Evolutionary conservation across 2,888 invertebrate genomes (phyloP).

Genomic region (Deilephila porcellus): DNA sequence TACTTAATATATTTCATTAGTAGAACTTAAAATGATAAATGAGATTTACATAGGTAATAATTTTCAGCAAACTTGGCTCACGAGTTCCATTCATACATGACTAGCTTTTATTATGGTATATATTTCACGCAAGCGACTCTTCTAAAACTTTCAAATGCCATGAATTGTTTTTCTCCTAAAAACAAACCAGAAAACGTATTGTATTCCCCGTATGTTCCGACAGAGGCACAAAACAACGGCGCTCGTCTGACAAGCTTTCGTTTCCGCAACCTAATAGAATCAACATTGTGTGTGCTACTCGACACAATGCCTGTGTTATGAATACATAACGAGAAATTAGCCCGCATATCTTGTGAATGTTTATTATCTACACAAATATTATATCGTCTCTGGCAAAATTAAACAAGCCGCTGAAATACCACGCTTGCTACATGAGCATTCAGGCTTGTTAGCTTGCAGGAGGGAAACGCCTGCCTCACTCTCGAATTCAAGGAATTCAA

Average conservation of each 20-base stretch:
- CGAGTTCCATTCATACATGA: background rate
- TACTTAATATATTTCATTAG: too few relatives aligned
- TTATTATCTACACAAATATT: slow-evolving; percentile 73
- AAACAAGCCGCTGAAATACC: slow-evolving; percentile 44
- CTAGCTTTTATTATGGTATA: background rate
- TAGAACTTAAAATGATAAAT: background rate
- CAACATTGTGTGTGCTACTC: slow-evolving; percentile 68
- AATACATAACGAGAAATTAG: slow-evolving; percentile 78
- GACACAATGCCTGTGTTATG: slow-evolving; percentile 74
- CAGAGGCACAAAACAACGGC: slow-evolving; percentile 57
- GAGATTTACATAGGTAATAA: background rate
- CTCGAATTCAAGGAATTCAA: background rate
- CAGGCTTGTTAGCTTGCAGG: background rate
- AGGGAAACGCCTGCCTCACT: background rate
- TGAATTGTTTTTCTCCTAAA: slow-evolving; percentile 9
- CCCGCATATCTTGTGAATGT: slow-evolving; percentile 67
- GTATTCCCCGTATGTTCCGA: slow-evolving; percentile 49
- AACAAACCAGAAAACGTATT: slow-evolving; percentile 38
- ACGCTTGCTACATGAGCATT: background rate
- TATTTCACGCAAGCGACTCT: background rate
- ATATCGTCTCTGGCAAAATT: slow-evolving; percentile 54
- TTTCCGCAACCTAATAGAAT: slow-evolving; percentile 75
- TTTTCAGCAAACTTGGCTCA: background rate
- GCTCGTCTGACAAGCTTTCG: slow-evolving; percentile 67
- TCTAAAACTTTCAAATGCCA: background rate